Percentiles rank a stretch among this genome's conserved stretches.
Conservation (phyloP, 2,113 vertebrate genomes). For the Zosterops japonicus region DNA sequence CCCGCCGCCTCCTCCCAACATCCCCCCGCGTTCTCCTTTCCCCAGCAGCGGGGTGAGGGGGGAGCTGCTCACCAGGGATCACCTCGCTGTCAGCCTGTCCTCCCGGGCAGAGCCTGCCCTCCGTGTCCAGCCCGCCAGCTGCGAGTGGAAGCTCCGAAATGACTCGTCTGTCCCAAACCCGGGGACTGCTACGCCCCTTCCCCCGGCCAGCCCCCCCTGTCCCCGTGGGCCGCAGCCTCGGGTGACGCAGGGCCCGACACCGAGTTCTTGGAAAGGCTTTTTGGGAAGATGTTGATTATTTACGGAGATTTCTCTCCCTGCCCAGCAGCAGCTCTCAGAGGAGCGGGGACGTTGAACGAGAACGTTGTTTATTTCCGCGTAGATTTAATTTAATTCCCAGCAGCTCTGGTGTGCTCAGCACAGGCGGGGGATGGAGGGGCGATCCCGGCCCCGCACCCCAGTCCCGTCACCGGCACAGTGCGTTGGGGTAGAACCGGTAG, state of each 20-base stretch:
- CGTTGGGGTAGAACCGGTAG: neutral
- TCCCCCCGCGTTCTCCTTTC: rapidly evolving
- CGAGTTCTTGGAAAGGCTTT: neutral
- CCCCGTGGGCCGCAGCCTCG: neutral
- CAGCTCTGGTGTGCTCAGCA: rapidly evolving
- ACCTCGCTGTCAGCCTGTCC: neutral
- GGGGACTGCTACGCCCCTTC: neutral
- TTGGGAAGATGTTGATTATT: neutral
- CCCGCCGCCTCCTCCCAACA: neutral
- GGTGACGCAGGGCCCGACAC: conserved; percentile 5
- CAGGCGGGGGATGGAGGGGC: neutral
- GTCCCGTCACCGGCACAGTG: rapidly evolving
- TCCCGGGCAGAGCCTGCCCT: neutral
- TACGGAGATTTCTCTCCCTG: neutral
- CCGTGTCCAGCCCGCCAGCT: neutral
- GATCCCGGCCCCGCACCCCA: rapidly evolving
- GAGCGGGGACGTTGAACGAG: neutral
- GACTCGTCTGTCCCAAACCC: neutral
- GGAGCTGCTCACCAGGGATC: neutral
- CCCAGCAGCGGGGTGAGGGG: neutral
- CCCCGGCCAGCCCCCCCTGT: neutral
- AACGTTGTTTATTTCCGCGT: neutral
- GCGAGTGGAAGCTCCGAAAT: neutral
- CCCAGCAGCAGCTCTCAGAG: neutral
- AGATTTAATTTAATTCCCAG: neutral